Evolutionary conservation across 2,888 invertebrate species (phyloP).

Genomic region (Pocota personata): DNA sequence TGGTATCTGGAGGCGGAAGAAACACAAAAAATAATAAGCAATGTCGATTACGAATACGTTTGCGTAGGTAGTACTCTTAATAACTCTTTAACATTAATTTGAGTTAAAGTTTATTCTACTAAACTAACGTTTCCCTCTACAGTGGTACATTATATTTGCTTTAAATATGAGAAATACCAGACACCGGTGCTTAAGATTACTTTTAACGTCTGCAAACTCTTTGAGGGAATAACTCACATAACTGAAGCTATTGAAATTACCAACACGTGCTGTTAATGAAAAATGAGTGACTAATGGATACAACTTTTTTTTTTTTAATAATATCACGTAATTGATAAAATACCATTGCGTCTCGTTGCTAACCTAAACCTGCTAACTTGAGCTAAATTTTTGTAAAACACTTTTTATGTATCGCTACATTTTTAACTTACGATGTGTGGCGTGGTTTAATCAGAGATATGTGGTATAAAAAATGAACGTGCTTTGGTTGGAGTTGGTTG

Average conservation of each 20-base stretch:
- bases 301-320: not conserved
- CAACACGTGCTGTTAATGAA: constrained; percentile 5
- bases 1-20: not conserved
- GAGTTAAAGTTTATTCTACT: too few relatives aligned
- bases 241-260: not conserved
- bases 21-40: too few relatives aligned
- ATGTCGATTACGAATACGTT: too few relatives aligned
- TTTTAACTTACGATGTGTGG: not conserved
- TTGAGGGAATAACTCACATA: not conserved
- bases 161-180: too few relatives aligned
- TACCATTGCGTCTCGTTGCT: constrained; percentile 1
- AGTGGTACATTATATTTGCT: too few relatives aligned
- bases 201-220: not conserved
- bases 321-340: constrained; percentile 1
- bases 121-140: too few relatives aligned
- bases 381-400: not conserved
- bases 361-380: constrained; percentile 17
- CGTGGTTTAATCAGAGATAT: not conserved
- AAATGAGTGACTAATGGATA: constrained; percentile 5
- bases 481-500: not conserved
- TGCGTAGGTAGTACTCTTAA: too few relatives aligned
- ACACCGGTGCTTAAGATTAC: not conserved
- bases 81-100: too few relatives aligned
- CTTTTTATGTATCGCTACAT: not conserved
- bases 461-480: not conserved